phyloP scores from a whole-genome alignment of 1,140 invertebrate genomes.

The Tetragonula clypearis region DNA sequence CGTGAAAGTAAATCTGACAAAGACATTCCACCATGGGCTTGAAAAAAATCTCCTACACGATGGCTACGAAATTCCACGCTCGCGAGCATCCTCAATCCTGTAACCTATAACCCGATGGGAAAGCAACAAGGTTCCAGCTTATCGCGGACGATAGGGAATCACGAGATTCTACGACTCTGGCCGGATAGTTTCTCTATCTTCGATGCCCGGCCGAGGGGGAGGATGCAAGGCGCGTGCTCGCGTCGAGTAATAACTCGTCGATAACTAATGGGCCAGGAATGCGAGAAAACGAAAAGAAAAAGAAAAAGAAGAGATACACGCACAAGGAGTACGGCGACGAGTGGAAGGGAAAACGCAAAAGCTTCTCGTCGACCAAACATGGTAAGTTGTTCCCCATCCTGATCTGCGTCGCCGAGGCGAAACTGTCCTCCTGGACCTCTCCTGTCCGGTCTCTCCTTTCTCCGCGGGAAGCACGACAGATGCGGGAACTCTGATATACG shows the following conservation, averaged over 20 bases:
- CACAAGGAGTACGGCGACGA: not conserved
- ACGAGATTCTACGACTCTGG: not conserved
- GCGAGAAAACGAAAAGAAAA: not conserved
- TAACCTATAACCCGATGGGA: not conserved
- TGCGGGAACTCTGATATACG: slow-evolving; percentile 67
- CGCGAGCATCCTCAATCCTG: not conserved
- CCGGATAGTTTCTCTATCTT: slow-evolving; percentile 22
- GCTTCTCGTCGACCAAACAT: slow-evolving; percentile 67
- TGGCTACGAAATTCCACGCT: not conserved
- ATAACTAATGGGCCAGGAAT: slow-evolving; percentile 58
- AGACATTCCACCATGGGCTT: too few species aligned
- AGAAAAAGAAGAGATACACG: slow-evolving; percentile 26
- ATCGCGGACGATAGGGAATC: slow-evolving; percentile 32
- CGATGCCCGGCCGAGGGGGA: slow-evolving; percentile 5
- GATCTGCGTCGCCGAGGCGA: slow-evolving; percentile 36
- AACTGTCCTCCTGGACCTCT: slow-evolving; percentile 44
- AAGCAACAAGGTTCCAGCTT: not conserved
- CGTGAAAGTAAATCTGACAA: too few species aligned
- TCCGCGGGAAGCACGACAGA: slow-evolving; percentile 62
- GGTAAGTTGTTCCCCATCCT: slow-evolving; percentile 67
- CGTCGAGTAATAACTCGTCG: slow-evolving; percentile 64
- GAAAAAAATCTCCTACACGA: too few species aligned
- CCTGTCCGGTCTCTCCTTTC: slow-evolving; percentile 15
- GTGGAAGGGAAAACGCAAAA: slow-evolving; percentile 29
- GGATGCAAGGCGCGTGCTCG: slow-evolving; percentile 49